Evolutionary conservation across 2,888 invertebrate genomes (phyloP), one percentile per base, ranked within the genome.

Genomic region (Xestia ashworthii): DNA sequence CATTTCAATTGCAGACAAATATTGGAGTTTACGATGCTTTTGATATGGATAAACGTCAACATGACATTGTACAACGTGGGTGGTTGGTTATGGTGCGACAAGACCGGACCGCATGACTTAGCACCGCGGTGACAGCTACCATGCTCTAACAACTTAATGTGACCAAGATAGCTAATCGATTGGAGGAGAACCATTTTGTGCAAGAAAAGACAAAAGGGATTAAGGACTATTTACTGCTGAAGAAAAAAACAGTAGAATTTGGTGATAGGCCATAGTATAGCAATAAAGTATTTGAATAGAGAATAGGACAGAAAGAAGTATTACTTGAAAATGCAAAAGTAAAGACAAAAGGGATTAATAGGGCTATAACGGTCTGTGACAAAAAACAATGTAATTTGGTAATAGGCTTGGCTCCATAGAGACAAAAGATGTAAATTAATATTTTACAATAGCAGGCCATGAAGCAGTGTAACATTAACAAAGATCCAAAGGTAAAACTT

Each of bases 51-150:
- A 84, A 85, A 85, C 77, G 82, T 88, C 83, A 84, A 87, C 83
- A 85, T 84, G 88, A 84, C 77, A 80, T 84, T 85, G 78, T 74
- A 83, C 91, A 80, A 88, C 89, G 91, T 91, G 90, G 94, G 94
- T 91, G 94, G 94, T 91, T 82, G 87, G 90, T 89, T 89, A 89
- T 89, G 87, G 90, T 88, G 89, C 88, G 90, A 89, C 88, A 87
- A 81, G 87, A 81, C 90, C 90, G 90, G 87, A 87, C 89, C 91
- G 92, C 91, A 90, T 90, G 90, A 92, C 89, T 90, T 90, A 91
- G 89, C 89, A 90, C 90, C 88, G 83, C 84, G 86, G 80, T 87
- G 90, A 89, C 92, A 92, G 91, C 88, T 89, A 89, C 87, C 87
- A 89, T 87, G 86, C 82, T 84, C 85, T 86, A 91, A 91, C 90